These are phyloP conservation scores for Aphidius gifuensis DNA, from an alignment of 1,140 invertebrate genomes.

Conservation along the genomic window DNA sequence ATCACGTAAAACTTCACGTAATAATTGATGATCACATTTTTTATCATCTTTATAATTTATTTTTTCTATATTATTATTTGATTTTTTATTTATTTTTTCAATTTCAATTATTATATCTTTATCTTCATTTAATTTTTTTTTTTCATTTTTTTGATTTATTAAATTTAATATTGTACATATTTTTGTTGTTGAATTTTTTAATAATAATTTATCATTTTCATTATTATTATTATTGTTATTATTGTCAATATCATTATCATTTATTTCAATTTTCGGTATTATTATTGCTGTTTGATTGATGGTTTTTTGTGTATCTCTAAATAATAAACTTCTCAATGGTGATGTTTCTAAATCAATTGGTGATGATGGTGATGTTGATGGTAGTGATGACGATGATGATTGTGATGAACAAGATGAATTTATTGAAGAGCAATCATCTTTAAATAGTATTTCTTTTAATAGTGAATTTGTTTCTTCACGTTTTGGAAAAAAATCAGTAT, in stretches of 20 bases:
- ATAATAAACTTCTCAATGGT: constrained; percentile 43
- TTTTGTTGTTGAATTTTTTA: constrained; percentile 38
- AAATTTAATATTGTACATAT: constrained; percentile 44
- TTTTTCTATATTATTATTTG: constrained; percentile 41
- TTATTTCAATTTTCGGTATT: constrained; percentile 26
- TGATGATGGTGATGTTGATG: constrained; percentile 23
- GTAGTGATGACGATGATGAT: constrained; percentile 15
- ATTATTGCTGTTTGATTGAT: background rate
- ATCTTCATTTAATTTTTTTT: constrained; percentile 15
- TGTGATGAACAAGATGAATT: constrained; percentile 32
- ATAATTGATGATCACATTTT: constrained; percentile 66
- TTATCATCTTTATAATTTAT: constrained; percentile 29
- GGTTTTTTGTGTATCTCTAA: constrained; percentile 28
- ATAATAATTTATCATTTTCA: constrained; percentile 44
- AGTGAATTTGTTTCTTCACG: constrained; percentile 45
- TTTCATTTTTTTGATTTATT: constrained; percentile 24
- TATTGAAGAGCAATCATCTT: constrained; percentile 41
- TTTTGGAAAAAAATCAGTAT: constrained; percentile 49
- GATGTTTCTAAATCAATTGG: constrained; percentile 36
- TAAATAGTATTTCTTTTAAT: constrained; percentile 49
- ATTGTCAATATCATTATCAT: constrained; percentile 13
- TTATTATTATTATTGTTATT: constrained; percentile 26
- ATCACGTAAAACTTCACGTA: constrained; percentile 78
- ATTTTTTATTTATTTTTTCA: constrained; percentile 24
- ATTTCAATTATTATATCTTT: constrained; percentile 15